These are phyloP conservation scores for Centroberyx gerrardi DNA, from an alignment of 2,797 vertebrate genomes.

Conservation along the genomic window DNA sequence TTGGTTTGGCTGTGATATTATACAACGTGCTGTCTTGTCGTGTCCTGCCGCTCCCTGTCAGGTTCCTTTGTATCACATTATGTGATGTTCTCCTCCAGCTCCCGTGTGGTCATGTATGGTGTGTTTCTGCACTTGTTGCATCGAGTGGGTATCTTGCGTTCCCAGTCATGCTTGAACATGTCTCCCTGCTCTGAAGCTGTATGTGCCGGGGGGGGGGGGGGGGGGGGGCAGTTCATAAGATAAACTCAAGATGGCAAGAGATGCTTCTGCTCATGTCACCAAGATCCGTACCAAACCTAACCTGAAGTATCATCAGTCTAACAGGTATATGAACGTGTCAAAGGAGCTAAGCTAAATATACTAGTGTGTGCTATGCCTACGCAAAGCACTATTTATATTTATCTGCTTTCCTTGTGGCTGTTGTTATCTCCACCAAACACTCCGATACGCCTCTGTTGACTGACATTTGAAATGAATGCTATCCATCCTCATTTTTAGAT, in stretches of 20 bases:
- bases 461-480: slow-evolving; percentile 77
- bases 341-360: background rate
- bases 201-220: slow-evolving; percentile 19
- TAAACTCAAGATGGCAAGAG: slow-evolving; percentile 36
- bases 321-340: background rate
- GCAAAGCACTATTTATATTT: background rate
- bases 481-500: slow-evolving; percentile 59
- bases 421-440: slow-evolving; percentile 51
- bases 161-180: slow-evolving; percentile 33
- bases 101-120: slow-evolving; percentile 64
- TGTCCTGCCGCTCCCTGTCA: slow-evolving; percentile 37
- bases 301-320: background rate
- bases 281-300: background rate
- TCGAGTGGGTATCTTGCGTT: slow-evolving; percentile 49
- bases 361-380: background rate
- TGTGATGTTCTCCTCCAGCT: slow-evolving; percentile 34
- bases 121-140: slow-evolving; percentile 61
- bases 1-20: slow-evolving; percentile 51
- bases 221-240: slow-evolving; percentile 34
- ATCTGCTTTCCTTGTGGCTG: background rate
- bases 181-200: slow-evolving; percentile 22
- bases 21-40: slow-evolving; percentile 63
- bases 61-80: slow-evolving; percentile 10
- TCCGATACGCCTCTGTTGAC: slow-evolving; percentile 45
- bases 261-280: background rate